Conservation (phyloP, 2,888 invertebrate genomes). For the Meloe dianella region DNA sequence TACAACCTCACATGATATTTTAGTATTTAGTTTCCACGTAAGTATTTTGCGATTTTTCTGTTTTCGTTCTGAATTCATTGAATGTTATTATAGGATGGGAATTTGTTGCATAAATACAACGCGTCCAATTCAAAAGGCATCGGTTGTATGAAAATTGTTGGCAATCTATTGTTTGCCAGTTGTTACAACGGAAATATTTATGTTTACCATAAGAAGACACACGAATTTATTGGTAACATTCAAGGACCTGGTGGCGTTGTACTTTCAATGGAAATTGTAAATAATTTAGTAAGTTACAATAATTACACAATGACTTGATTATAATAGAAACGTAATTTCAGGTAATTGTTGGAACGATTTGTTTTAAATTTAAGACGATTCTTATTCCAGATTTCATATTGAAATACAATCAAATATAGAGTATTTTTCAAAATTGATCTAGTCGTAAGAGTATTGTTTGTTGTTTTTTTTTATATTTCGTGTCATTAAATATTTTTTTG, state of each 20-base stretch:
- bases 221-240: constrained; percentile 67
- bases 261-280: constrained; percentile 71
- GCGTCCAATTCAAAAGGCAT: constrained; percentile 65
- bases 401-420: constrained; percentile 13
- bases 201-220: constrained; percentile 66
- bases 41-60: constrained; percentile 57
- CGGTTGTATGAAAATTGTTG: constrained; percentile 71
- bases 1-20: constrained; percentile 73
- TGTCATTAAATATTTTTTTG: too few species aligned
- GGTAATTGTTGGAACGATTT: constrained; percentile 47
- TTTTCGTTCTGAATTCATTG: neutral
- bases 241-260: constrained; percentile 75
- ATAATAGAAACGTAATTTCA: constrained; percentile 24
- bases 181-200: constrained; percentile 83
- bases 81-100: constrained; percentile 68
- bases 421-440: neutral
- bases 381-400: constrained; percentile 38
- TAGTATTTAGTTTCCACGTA: constrained; percentile 78
- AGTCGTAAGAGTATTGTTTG: neutral
- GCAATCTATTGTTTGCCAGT: constrained; percentile 71
- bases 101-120: constrained; percentile 57
- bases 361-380: constrained; percentile 38
- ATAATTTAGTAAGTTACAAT: constrained; percentile 65
- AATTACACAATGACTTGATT: neutral
- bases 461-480: too few species aligned